phyloP scores from a whole-genome alignment of 2,888 invertebrate genomes.

The Aphidoletes aphidimyza region DNA sequence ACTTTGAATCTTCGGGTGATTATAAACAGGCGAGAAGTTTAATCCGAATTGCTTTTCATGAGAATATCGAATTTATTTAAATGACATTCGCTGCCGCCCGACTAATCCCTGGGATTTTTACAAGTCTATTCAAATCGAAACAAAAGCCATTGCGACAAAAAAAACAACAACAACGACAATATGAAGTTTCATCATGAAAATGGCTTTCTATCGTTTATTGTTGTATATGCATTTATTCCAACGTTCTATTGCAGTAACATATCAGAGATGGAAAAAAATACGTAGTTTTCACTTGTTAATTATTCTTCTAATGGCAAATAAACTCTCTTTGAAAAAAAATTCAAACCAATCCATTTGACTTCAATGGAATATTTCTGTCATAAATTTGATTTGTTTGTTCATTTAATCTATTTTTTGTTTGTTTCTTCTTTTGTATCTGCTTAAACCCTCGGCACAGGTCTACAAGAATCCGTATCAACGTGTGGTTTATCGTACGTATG shows the following conservation, averaged over 20 bases:
- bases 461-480: conserved; percentile 66
- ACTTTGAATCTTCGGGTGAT: background rate
- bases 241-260: too few relatives aligned
- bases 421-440: background rate
- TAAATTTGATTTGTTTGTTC: too few relatives aligned
- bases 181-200: background rate
- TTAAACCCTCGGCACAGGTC: conserved; percentile 60
- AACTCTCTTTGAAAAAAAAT: too few relatives aligned
- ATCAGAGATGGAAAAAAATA: too few relatives aligned
- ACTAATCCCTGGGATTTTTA: background rate
- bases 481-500: conserved; percentile 64
- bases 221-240: too few relatives aligned
- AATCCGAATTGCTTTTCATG: conserved; percentile 10
- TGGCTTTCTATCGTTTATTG: too few relatives aligned
- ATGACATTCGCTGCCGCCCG: background rate
- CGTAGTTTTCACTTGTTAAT: too few relatives aligned
- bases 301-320: too few relatives aligned
- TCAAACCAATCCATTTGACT: too few relatives aligned
- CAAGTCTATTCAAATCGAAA: conserved; percentile 12
- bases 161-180: too few relatives aligned
- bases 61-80: conserved; percentile 31
- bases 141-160: too few relatives aligned
- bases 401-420: background rate
- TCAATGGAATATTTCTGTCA: too few relatives aligned
- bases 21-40: conserved; percentile 24